These are phyloP conservation scores for Barnardius zonarius DNA, from an alignment of 2,113 vertebrate species.

Conservation along the genomic window DNA sequence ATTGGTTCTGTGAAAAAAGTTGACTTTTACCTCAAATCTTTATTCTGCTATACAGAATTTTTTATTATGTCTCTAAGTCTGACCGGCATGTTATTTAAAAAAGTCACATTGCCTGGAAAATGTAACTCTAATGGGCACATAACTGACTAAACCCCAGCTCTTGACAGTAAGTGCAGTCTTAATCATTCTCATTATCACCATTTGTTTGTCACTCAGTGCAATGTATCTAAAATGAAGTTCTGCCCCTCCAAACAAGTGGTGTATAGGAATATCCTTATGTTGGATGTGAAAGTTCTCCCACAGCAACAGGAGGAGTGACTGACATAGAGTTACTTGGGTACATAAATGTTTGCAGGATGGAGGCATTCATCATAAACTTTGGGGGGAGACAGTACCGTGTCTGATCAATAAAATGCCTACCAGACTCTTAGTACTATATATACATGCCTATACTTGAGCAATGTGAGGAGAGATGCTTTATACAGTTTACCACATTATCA, in stretches of 20 bases:
- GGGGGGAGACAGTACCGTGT: not conserved
- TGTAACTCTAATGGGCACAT: not conserved
- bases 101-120: not conserved
- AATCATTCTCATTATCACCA: not conserved
- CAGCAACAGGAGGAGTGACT: not conserved
- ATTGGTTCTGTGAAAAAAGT: not conserved
- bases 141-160: not conserved
- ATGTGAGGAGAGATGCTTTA: not conserved
- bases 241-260: not conserved
- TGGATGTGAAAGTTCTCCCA: not conserved
- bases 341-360: not conserved
- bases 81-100: not conserved
- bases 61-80: not conserved
- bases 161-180: not conserved
- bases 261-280: not conserved
- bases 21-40: not conserved
- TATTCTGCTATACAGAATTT: not conserved
- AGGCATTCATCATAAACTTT: not conserved
- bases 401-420: not conserved
- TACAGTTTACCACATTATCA: not conserved
- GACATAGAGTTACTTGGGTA: not conserved
- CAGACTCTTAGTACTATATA: not conserved
- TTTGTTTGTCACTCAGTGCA: not conserved
- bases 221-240: not conserved
- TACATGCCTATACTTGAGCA: not conserved